phyloP scores from a whole-genome alignment of 2,113 vertebrate genomes.

The Muscicapa adusta region DNA sequence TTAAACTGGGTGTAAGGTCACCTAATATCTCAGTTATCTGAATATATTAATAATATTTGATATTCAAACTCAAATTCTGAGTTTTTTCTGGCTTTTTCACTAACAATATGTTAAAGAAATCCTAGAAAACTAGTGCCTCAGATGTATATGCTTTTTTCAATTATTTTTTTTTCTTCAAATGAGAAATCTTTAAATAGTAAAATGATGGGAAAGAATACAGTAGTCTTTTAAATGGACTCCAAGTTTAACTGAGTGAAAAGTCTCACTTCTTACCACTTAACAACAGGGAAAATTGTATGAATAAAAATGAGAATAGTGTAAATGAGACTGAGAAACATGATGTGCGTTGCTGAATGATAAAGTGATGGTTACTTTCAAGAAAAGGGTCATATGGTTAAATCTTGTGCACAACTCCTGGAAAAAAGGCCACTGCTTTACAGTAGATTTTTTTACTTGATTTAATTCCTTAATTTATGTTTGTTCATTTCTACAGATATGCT shows the following conservation, averaged over 20 bases:
- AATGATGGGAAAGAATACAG: not conserved
- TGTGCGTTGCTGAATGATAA: not conserved
- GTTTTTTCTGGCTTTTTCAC: not conserved
- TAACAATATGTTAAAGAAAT: not conserved
- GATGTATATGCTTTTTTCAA: accelerated
- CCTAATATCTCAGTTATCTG: not conserved
- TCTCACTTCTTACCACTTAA: not conserved
- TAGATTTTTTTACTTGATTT: not conserved
- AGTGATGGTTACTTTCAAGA: not conserved
- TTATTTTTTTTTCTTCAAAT: not conserved
- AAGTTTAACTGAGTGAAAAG: not conserved
- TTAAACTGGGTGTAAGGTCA: not conserved
- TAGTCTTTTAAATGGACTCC: not conserved
- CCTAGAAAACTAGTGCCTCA: not conserved
- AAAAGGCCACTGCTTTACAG: not conserved
- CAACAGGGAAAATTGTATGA: not conserved
- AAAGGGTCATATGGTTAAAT: not conserved
- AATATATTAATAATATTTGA: not conserved
- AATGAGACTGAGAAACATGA: not conserved
- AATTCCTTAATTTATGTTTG: not conserved
- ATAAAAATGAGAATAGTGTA: not conserved
- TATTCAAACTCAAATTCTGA: not conserved
- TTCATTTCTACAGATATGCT: not conserved
- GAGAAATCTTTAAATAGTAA: not conserved
- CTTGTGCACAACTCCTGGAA: not conserved